phyloP scores from a whole-genome alignment of 2,888 invertebrate species.

The Mellilla xanthometata region DNA sequence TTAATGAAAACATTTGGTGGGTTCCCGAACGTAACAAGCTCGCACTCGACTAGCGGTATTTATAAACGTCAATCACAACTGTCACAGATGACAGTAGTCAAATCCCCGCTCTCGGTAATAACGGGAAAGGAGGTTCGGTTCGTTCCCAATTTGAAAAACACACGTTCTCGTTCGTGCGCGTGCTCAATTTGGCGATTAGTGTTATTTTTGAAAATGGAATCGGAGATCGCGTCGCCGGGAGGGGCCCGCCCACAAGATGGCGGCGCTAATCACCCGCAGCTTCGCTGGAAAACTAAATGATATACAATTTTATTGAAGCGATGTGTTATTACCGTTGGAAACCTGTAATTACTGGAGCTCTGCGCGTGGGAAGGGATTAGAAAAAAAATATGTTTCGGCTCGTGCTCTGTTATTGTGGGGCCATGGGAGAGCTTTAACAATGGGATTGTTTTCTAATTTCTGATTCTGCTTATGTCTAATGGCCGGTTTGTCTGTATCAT shows the following conservation, averaged over 20 bases:
- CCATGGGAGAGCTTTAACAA: slow-evolving; percentile 54
- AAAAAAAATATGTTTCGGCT: slow-evolving; percentile 72
- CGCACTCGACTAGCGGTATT: slow-evolving; percentile 73
- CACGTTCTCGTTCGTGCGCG: slow-evolving; percentile 74
- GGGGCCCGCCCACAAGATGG: slow-evolving; percentile 79
- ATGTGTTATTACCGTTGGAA: slow-evolving; percentile 78
- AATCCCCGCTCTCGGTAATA: slow-evolving; percentile 74
- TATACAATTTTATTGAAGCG: slow-evolving; percentile 81
- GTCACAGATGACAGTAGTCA: slow-evolving; percentile 79
- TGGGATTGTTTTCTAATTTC: slow-evolving; percentile 60
- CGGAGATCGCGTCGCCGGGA: slow-evolving; percentile 80
- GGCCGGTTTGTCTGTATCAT: slow-evolving; percentile 27
- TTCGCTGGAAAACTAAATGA: slow-evolving; percentile 77
- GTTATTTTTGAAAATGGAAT: slow-evolving; percentile 80
- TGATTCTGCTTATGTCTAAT: slow-evolving; percentile 41
- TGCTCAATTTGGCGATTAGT: slow-evolving; percentile 79
- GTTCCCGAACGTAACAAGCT: slow-evolving; percentile 65
- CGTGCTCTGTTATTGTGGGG: slow-evolving; percentile 74
- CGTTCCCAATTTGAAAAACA: slow-evolving; percentile 77
- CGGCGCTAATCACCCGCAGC: slow-evolving; percentile 75
- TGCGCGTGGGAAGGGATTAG: slow-evolving; percentile 80
- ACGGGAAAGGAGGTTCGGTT: slow-evolving; percentile 62
- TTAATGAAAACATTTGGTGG: slow-evolving; percentile 62
- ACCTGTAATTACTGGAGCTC: slow-evolving; percentile 77
- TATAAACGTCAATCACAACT: slow-evolving; percentile 78